Percentiles rank a stretch among this genome's conserved stretches.
Conservation (phyloP, 2,888 invertebrate genomes). For the Metalampra italica region DNA sequence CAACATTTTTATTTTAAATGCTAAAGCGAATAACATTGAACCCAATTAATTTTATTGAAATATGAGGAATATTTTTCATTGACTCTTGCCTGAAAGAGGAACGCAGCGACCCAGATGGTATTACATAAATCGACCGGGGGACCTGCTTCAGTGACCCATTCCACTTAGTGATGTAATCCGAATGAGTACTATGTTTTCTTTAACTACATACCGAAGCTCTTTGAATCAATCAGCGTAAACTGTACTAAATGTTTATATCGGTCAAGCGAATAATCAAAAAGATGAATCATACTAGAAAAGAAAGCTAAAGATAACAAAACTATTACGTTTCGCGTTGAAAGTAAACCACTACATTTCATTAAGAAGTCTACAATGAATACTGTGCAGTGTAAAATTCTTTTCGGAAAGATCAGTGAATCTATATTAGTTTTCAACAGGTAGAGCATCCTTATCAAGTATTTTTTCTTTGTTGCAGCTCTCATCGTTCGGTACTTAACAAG, state of each 20-base stretch:
- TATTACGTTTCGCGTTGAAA: background rate
- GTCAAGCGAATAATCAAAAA: slow-evolving; percentile 9
- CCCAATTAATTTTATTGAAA: too few relatives aligned
- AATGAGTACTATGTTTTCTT: slow-evolving; percentile 25
- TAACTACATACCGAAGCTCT: slow-evolving; percentile 26
- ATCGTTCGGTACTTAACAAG: slow-evolving; percentile 88
- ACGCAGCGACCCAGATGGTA: slow-evolving; percentile 29
- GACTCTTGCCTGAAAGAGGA: background rate
- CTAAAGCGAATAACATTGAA: background rate
- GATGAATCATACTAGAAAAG: slow-evolving; percentile 1
- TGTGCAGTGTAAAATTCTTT: too few relatives aligned
- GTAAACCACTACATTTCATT: background rate
- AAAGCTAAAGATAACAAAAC: background rate
- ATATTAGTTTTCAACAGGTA: too few relatives aligned
- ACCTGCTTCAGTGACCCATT: slow-evolving; percentile 40
- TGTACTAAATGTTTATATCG: slow-evolving; percentile 6
- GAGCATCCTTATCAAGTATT: background rate
- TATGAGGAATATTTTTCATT: too few relatives aligned
- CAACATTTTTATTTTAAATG: too few relatives aligned
- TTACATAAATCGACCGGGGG: slow-evolving; percentile 39
- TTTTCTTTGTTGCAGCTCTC: slow-evolving; percentile 78
- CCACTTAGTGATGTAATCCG: slow-evolving; percentile 39
- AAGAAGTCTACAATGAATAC: background rate
- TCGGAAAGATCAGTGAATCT: too few relatives aligned
- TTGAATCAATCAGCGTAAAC: slow-evolving; percentile 10